A percentile compares a stretch with the other conserved stretches of the same genome.
Conservation (phyloP, 2,888 invertebrate species). For the Baronia brevicornis region DNA sequence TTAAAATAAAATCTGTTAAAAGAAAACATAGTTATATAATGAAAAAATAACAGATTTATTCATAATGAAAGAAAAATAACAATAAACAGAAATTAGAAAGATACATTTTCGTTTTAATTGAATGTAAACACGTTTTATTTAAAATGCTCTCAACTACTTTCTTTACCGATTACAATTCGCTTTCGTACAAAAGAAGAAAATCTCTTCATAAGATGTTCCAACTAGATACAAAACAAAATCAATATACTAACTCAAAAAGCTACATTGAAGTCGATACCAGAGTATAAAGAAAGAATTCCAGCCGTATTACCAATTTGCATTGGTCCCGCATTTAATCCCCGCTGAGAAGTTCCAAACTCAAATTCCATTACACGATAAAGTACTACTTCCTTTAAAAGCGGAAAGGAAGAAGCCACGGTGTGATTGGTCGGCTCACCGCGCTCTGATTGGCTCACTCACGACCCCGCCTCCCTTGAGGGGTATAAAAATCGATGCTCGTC, state of each 20-base stretch:
- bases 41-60: too few relatives aligned
- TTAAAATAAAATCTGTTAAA: too few relatives aligned
- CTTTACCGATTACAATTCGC: constrained; percentile 12
- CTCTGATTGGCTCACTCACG: constrained; percentile 59
- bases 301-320: constrained; percentile 53
- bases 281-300: constrained; percentile 30
- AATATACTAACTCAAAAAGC: constrained; percentile 13
- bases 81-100: too few relatives aligned
- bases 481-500: constrained; percentile 71
- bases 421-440: constrained; percentile 68
- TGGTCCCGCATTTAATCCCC: constrained; percentile 52
- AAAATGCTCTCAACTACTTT: too few relatives aligned
- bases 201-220: too few relatives aligned
- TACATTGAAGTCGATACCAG: constrained; percentile 29
- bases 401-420: constrained; percentile 51
- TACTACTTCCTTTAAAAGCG: constrained; percentile 46
- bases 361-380: constrained; percentile 69
- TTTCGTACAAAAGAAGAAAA: too few relatives aligned
- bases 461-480: constrained; percentile 63
- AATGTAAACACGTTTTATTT: too few relatives aligned
- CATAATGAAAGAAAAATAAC: too few relatives aligned
- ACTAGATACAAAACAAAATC: constrained; percentile 10
- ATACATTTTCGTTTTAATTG: too few relatives aligned
- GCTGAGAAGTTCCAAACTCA: constrained; percentile 52
- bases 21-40: too few relatives aligned